These are phyloP conservation scores for Drosophila subquinaria DNA, from an alignment of 2,888 invertebrate genomes.

Conservation along the genomic window DNA sequence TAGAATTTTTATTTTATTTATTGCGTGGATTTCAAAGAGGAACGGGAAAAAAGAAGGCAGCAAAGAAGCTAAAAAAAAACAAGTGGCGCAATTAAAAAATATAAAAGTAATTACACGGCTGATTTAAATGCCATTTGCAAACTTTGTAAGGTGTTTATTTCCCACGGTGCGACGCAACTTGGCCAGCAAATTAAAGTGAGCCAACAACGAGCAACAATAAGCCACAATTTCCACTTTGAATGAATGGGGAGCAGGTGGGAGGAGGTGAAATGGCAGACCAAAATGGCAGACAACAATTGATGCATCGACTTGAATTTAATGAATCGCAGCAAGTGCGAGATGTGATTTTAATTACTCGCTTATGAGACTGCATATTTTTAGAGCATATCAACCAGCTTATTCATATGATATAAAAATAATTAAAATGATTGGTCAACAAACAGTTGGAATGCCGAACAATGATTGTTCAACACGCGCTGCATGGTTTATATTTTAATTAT, in stretches of 20 bases:
- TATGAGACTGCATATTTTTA: background rate
- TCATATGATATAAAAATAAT: slow-evolving; percentile 12
- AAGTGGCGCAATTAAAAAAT: slow-evolving; percentile 11
- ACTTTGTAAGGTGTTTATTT: slow-evolving; percentile 6
- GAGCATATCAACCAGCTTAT: background rate
- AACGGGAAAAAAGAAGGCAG: background rate
- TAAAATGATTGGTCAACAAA: slow-evolving; percentile 27
- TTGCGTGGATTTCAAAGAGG: background rate
- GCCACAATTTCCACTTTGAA: slow-evolving; percentile 1
- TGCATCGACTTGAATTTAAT: background rate
- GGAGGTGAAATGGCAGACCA: background rate
- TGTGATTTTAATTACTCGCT: background rate
- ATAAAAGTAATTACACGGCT: slow-evolving; percentile 24
- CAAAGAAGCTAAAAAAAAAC: background rate
- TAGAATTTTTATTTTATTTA: background rate
- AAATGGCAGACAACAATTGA: slow-evolving; percentile 13
- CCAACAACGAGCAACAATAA: background rate
- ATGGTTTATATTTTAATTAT: slow-evolving; percentile 66
- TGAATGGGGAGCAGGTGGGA: background rate
- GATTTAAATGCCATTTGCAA: slow-evolving; percentile 19
- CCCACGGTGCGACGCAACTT: slow-evolving; percentile 7
- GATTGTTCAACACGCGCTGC: slow-evolving; percentile 1
- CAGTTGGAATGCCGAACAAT: slow-evolving; percentile 3
- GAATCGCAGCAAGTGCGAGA: background rate
- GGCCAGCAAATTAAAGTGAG: slow-evolving; percentile 22